Evolutionary conservation across 2,888 invertebrate species (phyloP).

Genomic region (Crocallis elinguaria): DNA sequence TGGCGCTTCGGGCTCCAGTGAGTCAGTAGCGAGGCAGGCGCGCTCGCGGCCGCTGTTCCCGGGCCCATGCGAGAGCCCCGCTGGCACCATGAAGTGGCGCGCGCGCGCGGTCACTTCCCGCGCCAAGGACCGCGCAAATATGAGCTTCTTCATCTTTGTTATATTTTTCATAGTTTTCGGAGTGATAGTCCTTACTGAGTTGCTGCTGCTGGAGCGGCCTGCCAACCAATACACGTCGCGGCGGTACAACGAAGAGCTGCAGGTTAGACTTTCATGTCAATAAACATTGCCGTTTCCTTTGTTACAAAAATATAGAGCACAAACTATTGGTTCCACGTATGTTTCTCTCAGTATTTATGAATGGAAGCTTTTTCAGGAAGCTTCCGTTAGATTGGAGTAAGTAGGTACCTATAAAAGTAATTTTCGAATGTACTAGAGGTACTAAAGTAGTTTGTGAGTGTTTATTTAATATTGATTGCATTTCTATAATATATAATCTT

Average conservation of each 20-base stretch:
- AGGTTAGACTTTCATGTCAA: slow-evolving; percentile 64
- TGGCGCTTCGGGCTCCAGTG: slow-evolving; percentile 57
- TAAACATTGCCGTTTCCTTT: slow-evolving; percentile 22
- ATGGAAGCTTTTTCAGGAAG: slow-evolving; percentile 6
- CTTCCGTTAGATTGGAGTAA: not conserved
- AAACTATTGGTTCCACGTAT: not conserved
- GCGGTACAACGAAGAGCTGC: slow-evolving; percentile 90
- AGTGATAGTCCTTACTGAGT: slow-evolving; percentile 94
- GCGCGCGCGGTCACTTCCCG: slow-evolving; percentile 78
- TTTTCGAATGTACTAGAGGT: not conserved
- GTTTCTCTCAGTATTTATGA: slow-evolving; percentile 3
- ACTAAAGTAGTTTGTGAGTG: no score
- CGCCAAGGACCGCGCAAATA: slow-evolving; percentile 91
- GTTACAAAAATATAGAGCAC: slow-evolving; percentile 11
- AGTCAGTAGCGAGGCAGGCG: slow-evolving; percentile 61
- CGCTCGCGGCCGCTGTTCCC: slow-evolving; percentile 51
- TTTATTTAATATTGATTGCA: no score
- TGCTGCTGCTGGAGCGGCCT: slow-evolving; percentile 85
- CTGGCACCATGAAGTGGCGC: slow-evolving; percentile 77
- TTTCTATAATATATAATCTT: no score
- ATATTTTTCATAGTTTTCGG: slow-evolving; percentile 96
- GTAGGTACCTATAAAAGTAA: no score
- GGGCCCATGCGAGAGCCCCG: slow-evolving; percentile 61
- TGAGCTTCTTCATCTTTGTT: slow-evolving; percentile 95
- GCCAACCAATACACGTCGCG: slow-evolving; percentile 80